Evolutionary conservation across 2,113 vertebrate genomes (phyloP), one percentile per base, ranked within the genome.

Genomic region (Semicossyphus pulcher): DNA sequence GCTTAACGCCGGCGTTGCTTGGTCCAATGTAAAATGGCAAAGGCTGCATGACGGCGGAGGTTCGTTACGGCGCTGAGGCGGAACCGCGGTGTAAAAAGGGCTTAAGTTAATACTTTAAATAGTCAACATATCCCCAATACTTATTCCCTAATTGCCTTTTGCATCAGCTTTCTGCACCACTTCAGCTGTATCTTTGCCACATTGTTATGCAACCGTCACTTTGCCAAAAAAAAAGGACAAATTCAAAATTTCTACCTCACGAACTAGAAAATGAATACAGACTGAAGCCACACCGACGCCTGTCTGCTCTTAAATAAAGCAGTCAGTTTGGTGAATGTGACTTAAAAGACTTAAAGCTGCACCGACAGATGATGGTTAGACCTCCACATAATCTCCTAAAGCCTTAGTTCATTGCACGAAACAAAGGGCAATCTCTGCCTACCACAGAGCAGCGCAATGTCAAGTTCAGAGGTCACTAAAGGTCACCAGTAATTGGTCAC

Each of bases 401-500:
- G 18, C 23, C 53, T 20, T 10, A n/a, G 14, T 32, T 75, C 45
- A 53, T 16, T 18, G 45, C 37, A 42, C 45, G n/a, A 49, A 59
- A 58, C 29, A 53, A 71, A 81, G 64, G 44, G 14, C 59, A 36
- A 42, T 31, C 23, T 34, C 25, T 25, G 25, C 54, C 54, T 25
- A 41, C 56, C 11, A 58, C 31, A 41, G 20, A 53, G 45, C 36
- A 36, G 36, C 49, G 32, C 70, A 52, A 72, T 52, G 60, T 62
- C 54, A 70, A 56, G 76, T 54, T 74, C 41, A 44, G 72, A 80
- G 57, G 69, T 72, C 76, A 76, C 48, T 29, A 53, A 78, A 79
- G 81, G 83, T 82, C 72, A 73, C 3, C 7, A 14, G 34, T 74
- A 80, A 80, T 79, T 77, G 49, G 63, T 28, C 54, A 53, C 62